phyloP scores from a whole-genome alignment of 1,140 invertebrate genomes.

The Philaenus spumarius region DNA sequence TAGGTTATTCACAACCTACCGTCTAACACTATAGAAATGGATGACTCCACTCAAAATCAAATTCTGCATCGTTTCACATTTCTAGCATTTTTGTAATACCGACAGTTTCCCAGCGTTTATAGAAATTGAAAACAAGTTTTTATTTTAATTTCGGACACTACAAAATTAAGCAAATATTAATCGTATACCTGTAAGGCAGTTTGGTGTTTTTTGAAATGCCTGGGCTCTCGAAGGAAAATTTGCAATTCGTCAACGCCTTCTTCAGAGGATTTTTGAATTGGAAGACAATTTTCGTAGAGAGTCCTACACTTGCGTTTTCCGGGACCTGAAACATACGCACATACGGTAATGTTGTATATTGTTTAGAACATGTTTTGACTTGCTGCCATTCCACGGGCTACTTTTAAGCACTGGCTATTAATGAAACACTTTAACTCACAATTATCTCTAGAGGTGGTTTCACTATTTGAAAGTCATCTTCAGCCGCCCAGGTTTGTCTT shows the following conservation, averaged over 20 bases:
- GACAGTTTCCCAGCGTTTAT: too few species aligned
- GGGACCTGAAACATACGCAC: slow-evolving; percentile 43
- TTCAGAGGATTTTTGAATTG: slow-evolving; percentile 64
- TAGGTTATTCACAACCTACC: too few species aligned
- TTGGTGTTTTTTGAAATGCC: slow-evolving; percentile 52
- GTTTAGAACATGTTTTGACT: background rate
- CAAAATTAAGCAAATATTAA: too few species aligned
- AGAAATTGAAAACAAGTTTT: too few species aligned
- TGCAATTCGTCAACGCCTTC: slow-evolving; percentile 50
- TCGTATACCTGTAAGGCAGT: slow-evolving; percentile 42
- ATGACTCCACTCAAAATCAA: too few species aligned
- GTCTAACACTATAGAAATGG: too few species aligned
- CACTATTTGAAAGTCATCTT: slow-evolving; percentile 57
- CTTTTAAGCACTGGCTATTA: background rate
- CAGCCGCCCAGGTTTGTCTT: slow-evolving; percentile 58
- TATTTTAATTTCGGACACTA: too few species aligned
- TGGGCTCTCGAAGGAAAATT: slow-evolving; percentile 59
- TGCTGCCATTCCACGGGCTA: background rate
- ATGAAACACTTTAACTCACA: slow-evolving; percentile 31
- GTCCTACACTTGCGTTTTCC: slow-evolving; percentile 46
- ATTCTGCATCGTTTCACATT: too few species aligned
- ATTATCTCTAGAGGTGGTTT: slow-evolving; percentile 52
- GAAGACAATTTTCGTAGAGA: slow-evolving; percentile 47
- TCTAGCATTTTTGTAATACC: too few species aligned
- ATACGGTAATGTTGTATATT: too few species aligned